Evolutionary conservation across 1,140 invertebrate species (phyloP), one percentile per base, ranked within the genome.

Genomic region (Eurosta solidaginis): DNA sequence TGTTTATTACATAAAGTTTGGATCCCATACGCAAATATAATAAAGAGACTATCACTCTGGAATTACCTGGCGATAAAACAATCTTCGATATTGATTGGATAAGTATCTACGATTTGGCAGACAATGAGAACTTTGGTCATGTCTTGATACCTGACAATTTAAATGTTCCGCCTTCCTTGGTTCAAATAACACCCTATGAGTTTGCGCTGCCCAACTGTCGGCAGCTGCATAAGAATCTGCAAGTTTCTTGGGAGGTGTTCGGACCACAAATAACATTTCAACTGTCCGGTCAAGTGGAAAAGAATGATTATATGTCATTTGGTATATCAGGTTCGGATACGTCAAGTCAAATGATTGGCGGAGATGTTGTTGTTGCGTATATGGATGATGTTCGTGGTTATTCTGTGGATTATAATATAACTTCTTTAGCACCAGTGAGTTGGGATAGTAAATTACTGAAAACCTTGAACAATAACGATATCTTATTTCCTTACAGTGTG

Each of bases 181-280:
- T 93, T 1, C 92, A 93, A 88, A 88, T 93, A 74, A 89, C 81
- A 17, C 83, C 84, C 3, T 89, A 91, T 79, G 89, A 89, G 78
- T 89, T 91, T 80, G 87, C 91, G 27, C 88, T 96, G 76, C 95
- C 95, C 68, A 96, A 96, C 87, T 97, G 96, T 87, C 87, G 94
- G 80, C 95, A 96, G 87, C 90, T 97, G 6, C 96, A 97, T 86
- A 93, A 92, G 86, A 91, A 95, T 81, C 89, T 94, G 76, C 95
- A 96, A 89, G 90, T 96, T 3, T 92, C 93, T 10, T 97, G 96
- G 96, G 95, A 97, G 85, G 92, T 97, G 3, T 95, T 96, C 85
- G 95, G 96, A 0, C 93, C 93, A n/a, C 93, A 95, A 85, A 93
- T 97, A 68, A 96, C 95, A 1, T 91, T 97, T 76, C 92, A 97